Percentiles rank a stretch among this genome's conserved stretches.
phyloP scores from a whole-genome alignment of 2,888 invertebrate genomes.

The Spilosoma lubricipeda region DNA sequence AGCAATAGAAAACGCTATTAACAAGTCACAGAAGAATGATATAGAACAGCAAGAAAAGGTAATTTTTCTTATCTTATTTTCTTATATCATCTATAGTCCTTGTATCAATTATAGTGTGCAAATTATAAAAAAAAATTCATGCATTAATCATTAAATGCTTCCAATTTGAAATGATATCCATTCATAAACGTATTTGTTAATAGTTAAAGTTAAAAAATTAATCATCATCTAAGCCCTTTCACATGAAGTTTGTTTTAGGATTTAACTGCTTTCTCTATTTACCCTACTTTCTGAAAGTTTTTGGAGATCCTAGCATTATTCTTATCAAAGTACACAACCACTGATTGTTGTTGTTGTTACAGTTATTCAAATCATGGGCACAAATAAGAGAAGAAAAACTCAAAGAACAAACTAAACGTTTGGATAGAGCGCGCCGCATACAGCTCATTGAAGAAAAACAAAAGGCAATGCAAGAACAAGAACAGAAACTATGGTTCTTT shows the following conservation, averaged over 20 bases:
- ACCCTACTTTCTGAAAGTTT: background rate
- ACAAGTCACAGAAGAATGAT: slow-evolving; percentile 85
- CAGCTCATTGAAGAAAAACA: slow-evolving; percentile 82
- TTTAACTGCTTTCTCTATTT: too few species aligned
- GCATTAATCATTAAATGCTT: background rate
- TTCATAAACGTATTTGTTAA: background rate
- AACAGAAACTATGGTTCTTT: slow-evolving; percentile 92
- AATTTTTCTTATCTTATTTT: slow-evolving; percentile 9
- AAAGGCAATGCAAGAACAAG: slow-evolving; percentile 82
- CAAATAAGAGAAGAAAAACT: slow-evolving; percentile 85
- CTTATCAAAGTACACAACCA: background rate
- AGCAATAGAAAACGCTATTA: slow-evolving; percentile 84
- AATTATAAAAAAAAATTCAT: too few species aligned
- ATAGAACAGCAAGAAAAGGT: slow-evolving; percentile 86
- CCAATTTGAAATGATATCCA: background rate
- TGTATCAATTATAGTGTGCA: background rate
- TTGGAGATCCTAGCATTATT: background rate
- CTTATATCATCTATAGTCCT: background rate
- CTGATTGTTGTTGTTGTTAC: slow-evolving; percentile 29
- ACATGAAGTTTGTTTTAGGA: too few species aligned
- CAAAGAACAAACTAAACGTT: slow-evolving; percentile 85
- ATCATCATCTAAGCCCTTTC: background rate
- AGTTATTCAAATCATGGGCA: slow-evolving; percentile 87
- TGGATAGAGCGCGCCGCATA: slow-evolving; percentile 85
- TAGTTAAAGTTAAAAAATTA: background rate